Conservation (phyloP, 2,797 vertebrate genomes). For the Pipistrellus nathusii region DNA sequence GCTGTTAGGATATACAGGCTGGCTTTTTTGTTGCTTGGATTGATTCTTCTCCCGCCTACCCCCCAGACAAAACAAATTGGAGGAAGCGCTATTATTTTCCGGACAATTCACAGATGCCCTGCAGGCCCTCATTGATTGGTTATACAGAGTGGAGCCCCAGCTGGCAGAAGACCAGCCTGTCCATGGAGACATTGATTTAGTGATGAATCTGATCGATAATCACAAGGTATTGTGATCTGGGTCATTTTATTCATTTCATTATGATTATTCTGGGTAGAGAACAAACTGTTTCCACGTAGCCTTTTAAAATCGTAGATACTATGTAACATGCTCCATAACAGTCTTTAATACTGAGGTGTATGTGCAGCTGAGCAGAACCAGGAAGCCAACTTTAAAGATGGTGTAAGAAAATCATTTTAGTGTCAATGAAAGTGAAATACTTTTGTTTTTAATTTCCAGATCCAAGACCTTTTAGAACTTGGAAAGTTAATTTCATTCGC, state of each 20-base stretch:
- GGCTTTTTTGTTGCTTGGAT: background rate
- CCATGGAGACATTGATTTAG: constrained; percentile 98
- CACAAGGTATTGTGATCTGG: constrained; percentile 93
- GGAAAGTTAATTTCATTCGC: constrained; percentile 21
- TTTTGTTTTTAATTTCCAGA: constrained; percentile 4
- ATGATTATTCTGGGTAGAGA: background rate
- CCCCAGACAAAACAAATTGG: constrained; percentile 97
- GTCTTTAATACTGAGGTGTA: background rate
- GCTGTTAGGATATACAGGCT: background rate
- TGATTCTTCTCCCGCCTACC: constrained; percentile 7
- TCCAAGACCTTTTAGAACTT: constrained; percentile 30
- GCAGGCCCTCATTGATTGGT: constrained; percentile 99
- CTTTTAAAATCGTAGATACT: background rate
- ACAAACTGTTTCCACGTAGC: background rate
- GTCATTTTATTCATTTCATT: background rate
- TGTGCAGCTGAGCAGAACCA: background rate
- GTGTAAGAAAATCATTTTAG: background rate
- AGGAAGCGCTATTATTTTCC: constrained; percentile 97
- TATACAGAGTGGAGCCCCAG: constrained; percentile 98
- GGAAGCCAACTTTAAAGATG: background rate
- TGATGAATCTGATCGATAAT: constrained; percentile 98
- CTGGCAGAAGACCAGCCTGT: constrained; percentile 98
- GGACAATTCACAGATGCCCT: constrained; percentile 99
- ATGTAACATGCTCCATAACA: background rate
- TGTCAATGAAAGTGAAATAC: background rate